phyloP scores from a whole-genome alignment of 2,888 invertebrate genomes.

The Spialia ferax region DNA sequence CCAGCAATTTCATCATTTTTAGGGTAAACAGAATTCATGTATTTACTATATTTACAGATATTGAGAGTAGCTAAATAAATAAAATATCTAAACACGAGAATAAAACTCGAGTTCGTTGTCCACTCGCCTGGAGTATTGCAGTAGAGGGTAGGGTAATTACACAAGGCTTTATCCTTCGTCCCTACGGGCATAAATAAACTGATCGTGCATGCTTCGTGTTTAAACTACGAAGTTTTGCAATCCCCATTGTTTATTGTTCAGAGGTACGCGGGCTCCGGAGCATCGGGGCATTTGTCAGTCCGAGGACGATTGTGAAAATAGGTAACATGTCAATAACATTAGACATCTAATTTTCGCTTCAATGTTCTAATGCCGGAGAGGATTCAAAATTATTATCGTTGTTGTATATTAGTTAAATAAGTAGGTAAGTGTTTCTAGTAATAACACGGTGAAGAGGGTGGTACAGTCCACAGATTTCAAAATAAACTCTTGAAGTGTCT shows the following conservation, averaged over 20 bases:
- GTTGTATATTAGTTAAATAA: not conserved
- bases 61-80: not conserved
- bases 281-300: conserved; percentile 42
- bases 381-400: conserved; percentile 8
- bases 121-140: conserved; percentile 18
- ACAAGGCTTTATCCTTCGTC: conserved; percentile 52
- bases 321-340: conserved; percentile 59
- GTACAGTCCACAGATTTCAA: no score
- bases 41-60: no score
- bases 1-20: no score
- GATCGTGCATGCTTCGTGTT: conserved; percentile 62
- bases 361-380: conserved; percentile 13
- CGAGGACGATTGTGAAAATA: conserved; percentile 62
- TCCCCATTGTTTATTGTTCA: conserved; percentile 67
- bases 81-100: not conserved
- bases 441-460: no score
- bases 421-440: no score
- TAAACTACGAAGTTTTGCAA: conserved; percentile 61
- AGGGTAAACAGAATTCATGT: no score
- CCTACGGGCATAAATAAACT: conserved; percentile 63
- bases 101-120: not conserved
- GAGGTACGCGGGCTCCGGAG: conserved; percentile 39
- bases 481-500: no score
- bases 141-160: conserved; percentile 19
- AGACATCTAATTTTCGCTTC: conserved; percentile 49